A percentile compares a stretch with the other conserved stretches of the same genome.
Conservation (phyloP, 1,140 invertebrate species). For the roundworm (Caenorhabditis elegans) region WBcel235 BX284605.5:10322501-10323000, state of each 20-base stretch:
- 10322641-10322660: constrained; percentile 34
- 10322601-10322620: constrained; percentile 31
- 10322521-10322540: neutral
- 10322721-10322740: constrained; percentile 39
- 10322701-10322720: constrained; percentile 1
- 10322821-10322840: neutral
- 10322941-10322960: neutral
- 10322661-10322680: constrained; percentile 26
- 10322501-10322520: neutral
- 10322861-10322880: constrained; percentile 12
- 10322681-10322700: neutral
- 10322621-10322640: constrained; percentile 36
- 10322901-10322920: constrained; percentile 35
- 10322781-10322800: neutral
- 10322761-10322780: constrained; percentile 27
- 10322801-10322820: neutral
- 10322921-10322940: constrained; percentile 23
- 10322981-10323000: neutral
- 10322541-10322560: neutral
- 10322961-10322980: constrained; percentile 29
- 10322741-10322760: constrained; percentile 37
- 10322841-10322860: neutral
- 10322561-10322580: neutral
- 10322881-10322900: constrained; percentile 34
- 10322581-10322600: constrained; percentile 29